A percentile compares a stretch with the other conserved stretches of the same genome.
Conservation (phyloP, 1,140 invertebrate species). For the Meloidogyne exigua region DNA sequence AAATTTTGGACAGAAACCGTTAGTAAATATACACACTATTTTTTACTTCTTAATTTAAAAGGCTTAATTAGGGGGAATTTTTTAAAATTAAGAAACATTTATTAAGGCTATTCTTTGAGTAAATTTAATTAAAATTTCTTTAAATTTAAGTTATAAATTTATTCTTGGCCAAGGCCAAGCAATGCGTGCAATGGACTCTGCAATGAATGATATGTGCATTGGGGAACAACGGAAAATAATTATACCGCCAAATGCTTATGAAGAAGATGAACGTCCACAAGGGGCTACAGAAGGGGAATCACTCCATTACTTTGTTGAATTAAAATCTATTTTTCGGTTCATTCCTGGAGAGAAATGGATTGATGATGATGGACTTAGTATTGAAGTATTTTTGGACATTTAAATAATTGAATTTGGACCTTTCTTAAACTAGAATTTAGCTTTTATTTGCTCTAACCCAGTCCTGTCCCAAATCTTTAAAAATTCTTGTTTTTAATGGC, state of each 20-base stretch:
- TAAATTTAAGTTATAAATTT: slow-evolving; percentile 51
- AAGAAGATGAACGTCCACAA: slow-evolving; percentile 51
- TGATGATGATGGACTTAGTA: slow-evolving; percentile 60
- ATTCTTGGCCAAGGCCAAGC: slow-evolving; percentile 56
- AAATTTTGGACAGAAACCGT: slow-evolving; percentile 49
- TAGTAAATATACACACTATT: too few species aligned
- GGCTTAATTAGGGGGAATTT: too few species aligned
- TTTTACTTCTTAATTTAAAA: too few species aligned
- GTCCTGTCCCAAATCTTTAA: too few species aligned
- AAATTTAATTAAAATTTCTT: background rate
- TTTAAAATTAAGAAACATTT: too few species aligned
- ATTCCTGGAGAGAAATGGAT: slow-evolving; percentile 57
- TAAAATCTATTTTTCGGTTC: slow-evolving; percentile 60
- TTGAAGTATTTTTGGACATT: slow-evolving; percentile 43
- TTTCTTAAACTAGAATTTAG: too few species aligned
- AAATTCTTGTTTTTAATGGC: too few species aligned
- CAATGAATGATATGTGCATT: slow-evolving; percentile 45
- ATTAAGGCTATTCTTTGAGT: too few species aligned
- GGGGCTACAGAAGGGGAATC: slow-evolving; percentile 30
- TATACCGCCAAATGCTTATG: slow-evolving; percentile 46
- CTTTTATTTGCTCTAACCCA: too few species aligned
- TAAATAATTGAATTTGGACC: too few species aligned
- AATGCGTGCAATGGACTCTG: slow-evolving; percentile 59
- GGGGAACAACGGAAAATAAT: slow-evolving; percentile 57
- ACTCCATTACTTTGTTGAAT: slow-evolving; percentile 54